Conservation (phyloP, 92 coral and sea anemone genomes). For the Palythoa caribaeorum region DNA sequence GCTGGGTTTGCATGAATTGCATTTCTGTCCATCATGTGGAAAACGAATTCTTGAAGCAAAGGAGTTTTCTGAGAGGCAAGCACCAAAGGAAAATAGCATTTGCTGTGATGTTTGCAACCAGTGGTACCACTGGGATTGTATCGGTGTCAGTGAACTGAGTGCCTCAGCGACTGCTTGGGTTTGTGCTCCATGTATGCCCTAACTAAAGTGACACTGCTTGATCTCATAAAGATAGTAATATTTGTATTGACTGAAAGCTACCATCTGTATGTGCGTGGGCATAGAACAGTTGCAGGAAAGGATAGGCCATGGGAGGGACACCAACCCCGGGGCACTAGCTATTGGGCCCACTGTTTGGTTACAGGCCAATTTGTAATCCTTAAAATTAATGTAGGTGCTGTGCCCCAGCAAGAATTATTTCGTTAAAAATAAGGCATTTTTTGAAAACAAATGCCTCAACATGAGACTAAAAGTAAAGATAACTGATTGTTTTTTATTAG, state of each 20-base stretch:
- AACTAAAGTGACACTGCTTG: neutral
- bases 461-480: too few species aligned
- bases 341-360: too few species aligned
- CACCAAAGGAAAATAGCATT: slow-evolving; percentile 25
- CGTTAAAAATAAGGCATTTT: too few species aligned
- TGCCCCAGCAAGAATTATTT: too few species aligned
- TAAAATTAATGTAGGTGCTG: neutral
- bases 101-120: slow-evolving; percentile 5
- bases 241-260: too few species aligned
- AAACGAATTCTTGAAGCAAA: slow-evolving; percentile 15
- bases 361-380: neutral
- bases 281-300: too few species aligned
- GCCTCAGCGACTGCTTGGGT: slow-evolving; percentile 1
- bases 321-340: too few species aligned
- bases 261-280: too few species aligned
- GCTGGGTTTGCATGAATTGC: neutral
- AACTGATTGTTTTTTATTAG: too few species aligned
- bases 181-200: neutral
- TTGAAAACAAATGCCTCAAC: too few species aligned
- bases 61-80: slow-evolving; percentile 21
- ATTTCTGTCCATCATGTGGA: neutral
- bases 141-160: slow-evolving; percentile 23
- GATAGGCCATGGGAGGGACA: too few species aligned
- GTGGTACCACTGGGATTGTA: slow-evolving; percentile 65
- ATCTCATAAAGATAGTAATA: too few species aligned